Evolutionary conservation across 1,140 invertebrate species (phyloP), one percentile per base, ranked within the genome.

Genomic region (Periplaneta americana): DNA sequence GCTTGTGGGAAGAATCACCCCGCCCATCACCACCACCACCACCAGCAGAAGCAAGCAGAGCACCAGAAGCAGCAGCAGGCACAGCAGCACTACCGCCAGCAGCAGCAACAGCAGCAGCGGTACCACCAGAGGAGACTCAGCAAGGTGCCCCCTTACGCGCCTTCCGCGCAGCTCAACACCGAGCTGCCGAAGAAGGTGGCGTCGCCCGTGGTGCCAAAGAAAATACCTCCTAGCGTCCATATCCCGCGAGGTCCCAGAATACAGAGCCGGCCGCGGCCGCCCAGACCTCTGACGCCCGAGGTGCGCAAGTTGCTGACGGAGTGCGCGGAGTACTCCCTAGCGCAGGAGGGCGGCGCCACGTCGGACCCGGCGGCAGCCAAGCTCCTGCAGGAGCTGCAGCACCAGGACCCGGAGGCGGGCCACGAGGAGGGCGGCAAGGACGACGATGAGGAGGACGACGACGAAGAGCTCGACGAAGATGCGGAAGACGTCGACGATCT

Each of bases 251-350:
- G 39, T 15, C 39, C 48, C 48, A 66, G 22, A 28, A 28, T 48
- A 32, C 9, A 48, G 0, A 48, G 22, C 9, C 77, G 77, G 2
- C 77, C 77, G 13, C 35, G 77, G 22, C 77, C 77, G 1, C 75
- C 75, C 22, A 8, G 48, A 28, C 48, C 48, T 4, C 77, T 48
- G 79, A 34, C 22, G 31, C n/a, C 57, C 1, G 84, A 85, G 22
- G 84, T 82, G 10, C 76, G 84, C 32, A 78, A 84, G 74, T 57
- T 85, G 1, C 76, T 87, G 66, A 81, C 83, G 1, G 87, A 87
- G 82, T 87, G 87, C 81, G 86, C 87, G 83, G 86, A 88, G 82
- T 87, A 85, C 85, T 87, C 85, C 83, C 83, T 84, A 84, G 86
- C 83, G 82, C 87, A 80, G 82, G 84, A 36, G 83, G 82, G 22